Base-by-base conservation (phyloP, 2,888 invertebrate genomes). In the Eristalinus sepulchralis region DNA sequence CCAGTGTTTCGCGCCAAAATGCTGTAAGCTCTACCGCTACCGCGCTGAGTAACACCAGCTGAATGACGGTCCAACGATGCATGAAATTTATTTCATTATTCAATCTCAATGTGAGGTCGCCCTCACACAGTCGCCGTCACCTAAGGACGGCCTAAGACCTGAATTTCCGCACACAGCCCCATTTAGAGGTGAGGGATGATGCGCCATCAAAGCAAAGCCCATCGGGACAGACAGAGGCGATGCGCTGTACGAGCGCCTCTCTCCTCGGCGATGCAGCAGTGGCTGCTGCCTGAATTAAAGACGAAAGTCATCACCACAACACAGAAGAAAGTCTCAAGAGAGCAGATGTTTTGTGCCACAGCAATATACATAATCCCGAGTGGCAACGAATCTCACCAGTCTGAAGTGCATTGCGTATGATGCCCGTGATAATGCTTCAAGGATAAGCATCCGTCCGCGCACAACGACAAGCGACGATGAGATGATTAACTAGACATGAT, bases 61-160 rank as follows among this genome's bases (percentile, higher is more conserved):
- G 59, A 60, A 53, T 39, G 39, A 39, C 39, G 17, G 47, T 47
- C 1, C 17, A 47, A 1, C 47, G 57, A 47, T 47, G 63, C 66
- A 53, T 59, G 60, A 55, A 75, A 76, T 67, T 31, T 27, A 68
- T 71, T 85, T 77, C 68, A 81, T 85, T 77, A 77, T 75, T 68
- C 80, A 81, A 81, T 70, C 62, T 31, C 33, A 72, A 39, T 63
- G 47, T 63, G 63, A 64, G 67, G 63, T 57, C 27, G 67, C 33
- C 34, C 62, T 60, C 22, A 13, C n/a, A 31, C 75, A 36, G 22
- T n/a, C n/a, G n/a, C 27, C 57, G 60, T 60, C 62, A 62, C 64
- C 59, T 64, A 75, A 83, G 73, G 79, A 73, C 79, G 73, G 73
- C 79, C 83, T 79, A 79, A 80, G 72, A 66, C 76, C 53, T 59